Evolutionary conservation across 2,888 invertebrate species (phyloP).

Genomic region (Clusia tigrina): DNA sequence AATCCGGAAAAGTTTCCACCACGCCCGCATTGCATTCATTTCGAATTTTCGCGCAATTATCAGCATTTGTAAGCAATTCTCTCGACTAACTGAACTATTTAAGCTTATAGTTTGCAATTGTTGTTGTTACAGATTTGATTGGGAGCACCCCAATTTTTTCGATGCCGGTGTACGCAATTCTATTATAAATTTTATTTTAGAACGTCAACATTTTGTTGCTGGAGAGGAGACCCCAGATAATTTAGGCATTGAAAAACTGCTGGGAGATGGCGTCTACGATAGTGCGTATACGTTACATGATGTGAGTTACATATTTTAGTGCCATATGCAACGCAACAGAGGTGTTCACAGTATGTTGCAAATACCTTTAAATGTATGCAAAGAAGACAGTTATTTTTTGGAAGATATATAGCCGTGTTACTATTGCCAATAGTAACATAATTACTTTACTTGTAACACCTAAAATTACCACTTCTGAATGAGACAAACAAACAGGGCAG

Average conservation of each 20-base stretch:
- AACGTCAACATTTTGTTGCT: slow-evolving; percentile 72
- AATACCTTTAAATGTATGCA: too few species aligned
- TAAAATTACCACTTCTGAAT: neutral
- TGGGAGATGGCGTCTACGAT: slow-evolving; percentile 72
- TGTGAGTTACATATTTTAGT: slow-evolving; percentile 65
- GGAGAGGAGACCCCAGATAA: slow-evolving; percentile 65
- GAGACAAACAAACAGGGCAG: neutral
- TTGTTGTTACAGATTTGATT: slow-evolving; percentile 69
- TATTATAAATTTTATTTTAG: slow-evolving; percentile 79
- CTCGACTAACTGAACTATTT: neutral
- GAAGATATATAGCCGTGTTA: slow-evolving; percentile 4
- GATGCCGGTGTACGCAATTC: slow-evolving; percentile 71
- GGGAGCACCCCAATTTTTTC: slow-evolving; percentile 74
- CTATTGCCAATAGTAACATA: neutral
- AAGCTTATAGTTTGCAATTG: neutral
- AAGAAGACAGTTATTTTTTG: neutral
- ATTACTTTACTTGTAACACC: slow-evolving; percentile 35
- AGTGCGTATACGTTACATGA: slow-evolving; percentile 81
- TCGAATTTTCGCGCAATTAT: slow-evolving; percentile 76
- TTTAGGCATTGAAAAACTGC: slow-evolving; percentile 73
- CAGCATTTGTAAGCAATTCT: slow-evolving; percentile 72
- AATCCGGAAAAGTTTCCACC: slow-evolving; percentile 71
- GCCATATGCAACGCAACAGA: too few species aligned
- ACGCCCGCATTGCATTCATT: slow-evolving; percentile 71
- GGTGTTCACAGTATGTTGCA: too few species aligned